A percentile compares a stretch with the other conserved stretches of the same genome.
Evolutionary conservation across 2,797 vertebrate genomes (phyloP).

Genomic region (Xerus rutilus): DNA sequence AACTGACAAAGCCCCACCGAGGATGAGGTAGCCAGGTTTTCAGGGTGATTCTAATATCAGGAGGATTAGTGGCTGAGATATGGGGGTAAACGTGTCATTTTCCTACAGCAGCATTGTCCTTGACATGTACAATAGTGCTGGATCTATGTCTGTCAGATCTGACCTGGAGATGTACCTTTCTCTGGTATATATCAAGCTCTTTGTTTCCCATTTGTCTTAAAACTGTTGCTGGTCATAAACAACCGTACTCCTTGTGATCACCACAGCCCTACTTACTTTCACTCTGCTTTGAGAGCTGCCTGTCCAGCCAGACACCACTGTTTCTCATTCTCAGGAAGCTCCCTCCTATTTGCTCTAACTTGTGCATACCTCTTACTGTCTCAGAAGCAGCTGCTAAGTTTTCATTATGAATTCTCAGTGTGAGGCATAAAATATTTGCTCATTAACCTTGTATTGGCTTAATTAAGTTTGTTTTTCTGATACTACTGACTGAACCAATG

Average conservation of each 20-base stretch:
- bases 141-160: too few relatives aligned
- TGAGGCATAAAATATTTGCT: neutral
- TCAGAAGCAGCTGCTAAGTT: neutral
- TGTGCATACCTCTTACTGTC: neutral
- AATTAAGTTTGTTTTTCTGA: neutral
- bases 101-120: neutral
- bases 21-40: too few relatives aligned
- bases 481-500: too few relatives aligned
- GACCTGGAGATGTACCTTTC: too few relatives aligned
- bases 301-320: neutral
- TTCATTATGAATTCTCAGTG: neutral
- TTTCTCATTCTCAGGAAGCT: neutral
- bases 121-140: too few relatives aligned
- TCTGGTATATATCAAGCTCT: too few relatives aligned
- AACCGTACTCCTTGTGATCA: too few relatives aligned
- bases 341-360: neutral
- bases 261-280: too few relatives aligned
- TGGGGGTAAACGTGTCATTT: neutral
- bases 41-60: too few relatives aligned
- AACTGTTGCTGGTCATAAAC: too few relatives aligned
- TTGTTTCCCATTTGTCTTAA: too few relatives aligned
- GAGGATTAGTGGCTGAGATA: neutral
- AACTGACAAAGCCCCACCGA: fast-evolving
- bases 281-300: too few relatives aligned
- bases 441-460: neutral